These are phyloP conservation scores for Enteromius thamalakanensis DNA, from an alignment of 2,797 vertebrate species.

Conservation along the genomic window DNA sequence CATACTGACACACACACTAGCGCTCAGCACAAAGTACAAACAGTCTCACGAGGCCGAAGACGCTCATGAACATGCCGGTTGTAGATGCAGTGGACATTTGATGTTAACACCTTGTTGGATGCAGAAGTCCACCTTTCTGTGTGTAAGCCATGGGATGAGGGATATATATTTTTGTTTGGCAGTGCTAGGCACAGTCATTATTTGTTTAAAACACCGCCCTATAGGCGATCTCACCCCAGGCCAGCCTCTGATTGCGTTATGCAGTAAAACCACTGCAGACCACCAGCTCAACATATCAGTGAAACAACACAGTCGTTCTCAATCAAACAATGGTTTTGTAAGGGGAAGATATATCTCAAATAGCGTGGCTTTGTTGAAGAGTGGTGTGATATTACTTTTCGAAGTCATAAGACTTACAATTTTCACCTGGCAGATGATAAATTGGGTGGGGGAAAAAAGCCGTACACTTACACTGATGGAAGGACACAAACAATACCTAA, in stretches of 20 bases:
- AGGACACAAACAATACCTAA: not conserved
- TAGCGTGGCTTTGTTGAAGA: not conserved
- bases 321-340: constrained; percentile 3
- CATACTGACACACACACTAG: constrained; percentile 58
- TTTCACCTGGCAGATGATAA: constrained; percentile 18
- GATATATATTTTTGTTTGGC: constrained; percentile 12
- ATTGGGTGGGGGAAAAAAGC: not conserved
- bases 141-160: not conserved
- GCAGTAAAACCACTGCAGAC: constrained; percentile 29
- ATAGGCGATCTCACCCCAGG: constrained; percentile 29
- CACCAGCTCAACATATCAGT: constrained; percentile 25
- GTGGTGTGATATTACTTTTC: constrained; percentile 38
- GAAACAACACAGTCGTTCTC: constrained; percentile 10
- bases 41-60: not conserved
- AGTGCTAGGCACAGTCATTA: constrained; percentile 28
- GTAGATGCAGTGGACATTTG: not conserved
- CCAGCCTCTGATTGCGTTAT: constrained; percentile 33
- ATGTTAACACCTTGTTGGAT: constrained; percentile 19
- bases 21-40: constrained; percentile 57
- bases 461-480: not conserved
- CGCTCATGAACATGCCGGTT: constrained; percentile 4
- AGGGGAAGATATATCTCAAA: constrained; percentile 7
- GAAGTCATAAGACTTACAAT: constrained; percentile 16
- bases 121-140: not conserved
- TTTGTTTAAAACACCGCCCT: constrained; percentile 40